Base-by-base conservation (phyloP, 2,113 vertebrate species). In the Oreochromis niloticus region DNA sequence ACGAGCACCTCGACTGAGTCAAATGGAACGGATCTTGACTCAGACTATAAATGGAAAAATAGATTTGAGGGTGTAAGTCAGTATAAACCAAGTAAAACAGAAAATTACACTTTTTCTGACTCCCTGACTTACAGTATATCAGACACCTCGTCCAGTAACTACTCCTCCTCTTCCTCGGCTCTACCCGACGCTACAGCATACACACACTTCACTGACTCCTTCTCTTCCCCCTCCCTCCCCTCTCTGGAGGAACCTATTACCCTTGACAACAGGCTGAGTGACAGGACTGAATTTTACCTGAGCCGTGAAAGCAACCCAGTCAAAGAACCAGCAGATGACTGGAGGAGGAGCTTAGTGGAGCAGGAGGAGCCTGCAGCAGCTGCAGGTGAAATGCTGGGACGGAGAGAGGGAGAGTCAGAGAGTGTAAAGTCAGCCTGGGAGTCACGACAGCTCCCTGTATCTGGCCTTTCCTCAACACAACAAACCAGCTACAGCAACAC, bases 301-400 rank as follows among this genome's bases (percentile, higher is more conserved):
- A 91, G 84, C 73, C 16, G 19, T 46, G 87, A 90, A 82, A 85
- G 59, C 12, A 90, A 93, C 87, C 84, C 56, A 82, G 93, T 87
- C 2, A 78, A 57, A 81, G 82, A 7, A 46, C 81, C 43, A 57
- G 79, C 27, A 87, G 24, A 73, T 34, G 88, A 80, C 63, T 84
- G 80, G 85, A 87, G 92, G 94, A 90, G 87, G 85, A 50, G 91
- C 91, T 9, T 84, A 36, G 59, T 6, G 84, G 87, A 84, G 87
- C 43, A 63, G 96, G 96, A 61, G 95, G 95, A 92, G 94, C 84
- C 88, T 59, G 30, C 50, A 84, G 88, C 89, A 94, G 90, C 95
- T 94, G 92, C 88, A 81, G 83, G 46, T 83, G 89, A 88, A 82
- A 83, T 36, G 66, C 92, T 80, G 52, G 19, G 11, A 10, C 82